Evolutionary conservation across 1,140 invertebrate species (phyloP).

Genomic region (Calosoma granatense): DNA sequence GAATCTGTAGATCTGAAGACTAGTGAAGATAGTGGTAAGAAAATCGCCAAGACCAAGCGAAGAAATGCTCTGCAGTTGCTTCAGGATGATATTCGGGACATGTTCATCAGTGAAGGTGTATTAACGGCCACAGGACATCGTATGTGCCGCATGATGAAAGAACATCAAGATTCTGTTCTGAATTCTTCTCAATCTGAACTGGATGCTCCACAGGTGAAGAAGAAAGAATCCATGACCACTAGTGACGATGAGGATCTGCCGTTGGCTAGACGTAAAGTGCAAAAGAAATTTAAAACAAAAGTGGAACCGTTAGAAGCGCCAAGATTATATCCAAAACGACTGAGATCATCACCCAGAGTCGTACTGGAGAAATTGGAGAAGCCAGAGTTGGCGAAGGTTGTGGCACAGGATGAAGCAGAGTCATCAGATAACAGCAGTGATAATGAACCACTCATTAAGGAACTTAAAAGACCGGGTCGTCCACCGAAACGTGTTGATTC

Average conservation of each 20-base stretch:
- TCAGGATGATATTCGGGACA: conserved; percentile 55
- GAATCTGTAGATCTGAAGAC: background rate
- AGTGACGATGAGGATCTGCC: background rate
- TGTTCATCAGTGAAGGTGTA: conserved; percentile 52
- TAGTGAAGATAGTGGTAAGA: background rate
- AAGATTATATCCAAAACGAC: background rate
- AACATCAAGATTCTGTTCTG: background rate
- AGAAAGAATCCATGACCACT: background rate
- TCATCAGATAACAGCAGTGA: background rate
- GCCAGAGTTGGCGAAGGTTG: conserved; percentile 9
- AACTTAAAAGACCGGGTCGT: too few relatives aligned
- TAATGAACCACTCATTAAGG: background rate
- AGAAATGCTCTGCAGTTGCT: conserved; percentile 45
- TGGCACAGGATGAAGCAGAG: background rate
- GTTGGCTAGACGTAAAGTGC: background rate
- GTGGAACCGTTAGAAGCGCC: background rate
- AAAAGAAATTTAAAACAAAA: background rate
- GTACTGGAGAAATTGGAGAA: conserved; percentile 18
- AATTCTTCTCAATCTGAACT: background rate
- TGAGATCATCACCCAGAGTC: conserved; percentile 8
- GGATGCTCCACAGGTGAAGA: background rate
- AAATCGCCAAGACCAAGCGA: conserved; percentile 6
- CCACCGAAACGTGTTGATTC: too few relatives aligned
- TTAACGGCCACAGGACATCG: conserved; percentile 42
- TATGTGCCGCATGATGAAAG: conserved; percentile 38